phyloP scores from a whole-genome alignment of 2,888 invertebrate species.

The Eupithecia vulgata region DNA sequence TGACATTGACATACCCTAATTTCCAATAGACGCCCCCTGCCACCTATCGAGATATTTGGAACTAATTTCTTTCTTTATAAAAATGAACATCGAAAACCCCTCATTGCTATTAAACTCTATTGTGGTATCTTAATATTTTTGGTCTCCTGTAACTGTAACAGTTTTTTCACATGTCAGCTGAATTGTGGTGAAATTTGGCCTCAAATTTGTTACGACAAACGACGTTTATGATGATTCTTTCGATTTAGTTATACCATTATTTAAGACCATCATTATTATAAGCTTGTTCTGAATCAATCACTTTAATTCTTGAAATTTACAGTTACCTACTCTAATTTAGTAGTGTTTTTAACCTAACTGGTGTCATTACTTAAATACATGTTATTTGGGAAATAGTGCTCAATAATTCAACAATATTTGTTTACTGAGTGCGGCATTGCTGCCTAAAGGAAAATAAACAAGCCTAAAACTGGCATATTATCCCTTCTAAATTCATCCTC shows the following conservation, averaged over 20 bases:
- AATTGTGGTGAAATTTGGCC: not conserved
- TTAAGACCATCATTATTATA: not conserved
- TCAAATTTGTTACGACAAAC: not conserved
- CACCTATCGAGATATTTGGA: too few species aligned
- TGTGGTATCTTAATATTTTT: not conserved
- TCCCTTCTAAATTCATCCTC: slow-evolving; percentile 2
- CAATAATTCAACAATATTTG: not conserved
- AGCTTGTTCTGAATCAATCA: not conserved
- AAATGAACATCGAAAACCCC: too few species aligned
- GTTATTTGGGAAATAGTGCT: not conserved
- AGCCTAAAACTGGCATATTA: not conserved
- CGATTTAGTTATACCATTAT: not conserved
- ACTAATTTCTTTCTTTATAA: too few species aligned
- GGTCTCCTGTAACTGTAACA: not conserved
- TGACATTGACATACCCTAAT: too few species aligned
- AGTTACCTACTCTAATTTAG: not conserved
- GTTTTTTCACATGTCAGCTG: too few species aligned
- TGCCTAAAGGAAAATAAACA: not conserved
- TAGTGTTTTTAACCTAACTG: not conserved
- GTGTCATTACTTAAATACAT: not conserved
- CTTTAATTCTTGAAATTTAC: not conserved
- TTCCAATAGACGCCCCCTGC: too few species aligned
- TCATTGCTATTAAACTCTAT: slow-evolving; percentile 1
- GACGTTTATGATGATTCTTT: not conserved
- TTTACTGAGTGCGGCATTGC: not conserved